Base-by-base conservation (phyloP, 2,888 invertebrate genomes). In the Rotaria socialis region DNA sequence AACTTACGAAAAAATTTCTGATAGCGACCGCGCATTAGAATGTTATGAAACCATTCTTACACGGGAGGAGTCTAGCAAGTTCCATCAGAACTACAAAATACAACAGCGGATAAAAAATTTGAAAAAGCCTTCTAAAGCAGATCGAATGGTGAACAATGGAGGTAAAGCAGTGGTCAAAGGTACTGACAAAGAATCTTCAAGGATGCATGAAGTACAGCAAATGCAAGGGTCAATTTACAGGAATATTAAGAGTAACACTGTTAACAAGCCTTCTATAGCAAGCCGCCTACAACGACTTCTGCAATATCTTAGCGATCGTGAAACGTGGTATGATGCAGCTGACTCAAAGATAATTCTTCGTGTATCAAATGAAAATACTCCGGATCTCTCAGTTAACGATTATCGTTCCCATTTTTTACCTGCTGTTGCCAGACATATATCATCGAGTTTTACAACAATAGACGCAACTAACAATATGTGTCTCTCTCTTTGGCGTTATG, bases 311-410 rank as follows among this genome's bases (percentile, higher is more conserved):
- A 58, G 3, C 10, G 22, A 58, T 58, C 58, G 58, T 58, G 58
- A 58, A 19, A 5, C 10, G 58, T 58, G 58, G 58, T 58, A 58
- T 58, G 58, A 58, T 58, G 58, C n/a, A n/a, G 58, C 58, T 58
- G 58, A 58, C 58, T 58, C 58, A 58, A 58, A 58, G 58, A 58
- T 58, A n/a, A 60, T 60, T 60, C 60, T 60, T 60, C 60, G 27
- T 60, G 0, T 60, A 60, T n/a, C 60, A n/a, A n/a, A 27, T 27
- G 60, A 60, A 60, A n/a, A 60, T 60, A 60, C 60, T 60, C 24
- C n/a, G 60, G 22, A 60, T n/a, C 60, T 60, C 11, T 60, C 60
- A 14, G 60, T 60, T 60, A 60, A 60, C n/a, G 60, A 60, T 60
- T 60, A 24, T 60, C 60, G 60, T 7, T 60, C 14, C 14, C 7